phyloP scores from a whole-genome alignment of 92 coral and sea anemone genomes.

The Actinernus sp. region DNA sequence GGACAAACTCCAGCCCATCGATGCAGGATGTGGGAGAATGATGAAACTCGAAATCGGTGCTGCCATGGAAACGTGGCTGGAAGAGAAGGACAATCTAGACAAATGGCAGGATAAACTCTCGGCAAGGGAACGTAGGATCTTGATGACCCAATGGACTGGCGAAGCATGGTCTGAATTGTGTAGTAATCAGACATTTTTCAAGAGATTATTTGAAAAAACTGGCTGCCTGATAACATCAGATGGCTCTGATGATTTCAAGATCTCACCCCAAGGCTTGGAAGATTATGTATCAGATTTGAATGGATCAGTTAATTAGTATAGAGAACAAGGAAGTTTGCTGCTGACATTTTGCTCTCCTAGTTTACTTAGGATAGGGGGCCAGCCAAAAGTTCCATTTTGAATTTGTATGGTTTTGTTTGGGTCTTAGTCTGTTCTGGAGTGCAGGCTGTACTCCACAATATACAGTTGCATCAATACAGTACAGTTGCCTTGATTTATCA shows the following conservation, averaged over 20 bases:
- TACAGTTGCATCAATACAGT: constrained; percentile 36
- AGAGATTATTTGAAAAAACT: constrained; percentile 27
- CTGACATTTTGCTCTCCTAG: constrained; percentile 40
- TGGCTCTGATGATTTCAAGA: constrained; percentile 43
- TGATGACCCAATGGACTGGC: constrained; percentile 15
- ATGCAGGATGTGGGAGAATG: no score
- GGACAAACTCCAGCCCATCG: no score
- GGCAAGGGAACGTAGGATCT: no score
- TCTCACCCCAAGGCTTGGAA: constrained; percentile 31
- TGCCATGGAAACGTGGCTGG: no score
- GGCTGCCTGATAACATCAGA: constrained; percentile 29
- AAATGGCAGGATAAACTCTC: no score
- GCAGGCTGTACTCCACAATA: constrained; percentile 30
- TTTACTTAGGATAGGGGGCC: constrained; percentile 28
- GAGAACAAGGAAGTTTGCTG: constrained; percentile 38
- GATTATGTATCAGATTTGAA: constrained; percentile 21
- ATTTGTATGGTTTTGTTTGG: constrained; percentile 16
- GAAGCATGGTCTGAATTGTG: constrained; percentile 26
- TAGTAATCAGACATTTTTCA: constrained; percentile 20
- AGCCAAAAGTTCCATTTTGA: constrained; percentile 24
- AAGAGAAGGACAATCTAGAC: no score
- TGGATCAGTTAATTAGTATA: constrained; percentile 34
- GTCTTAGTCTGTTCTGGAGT: constrained; percentile 18
- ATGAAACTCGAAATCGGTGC: no score
- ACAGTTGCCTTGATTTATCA: constrained; percentile 32